phyloP scores from a whole-genome alignment of 2,113 vertebrate species.

The Vulpes vulpes region DNA sequence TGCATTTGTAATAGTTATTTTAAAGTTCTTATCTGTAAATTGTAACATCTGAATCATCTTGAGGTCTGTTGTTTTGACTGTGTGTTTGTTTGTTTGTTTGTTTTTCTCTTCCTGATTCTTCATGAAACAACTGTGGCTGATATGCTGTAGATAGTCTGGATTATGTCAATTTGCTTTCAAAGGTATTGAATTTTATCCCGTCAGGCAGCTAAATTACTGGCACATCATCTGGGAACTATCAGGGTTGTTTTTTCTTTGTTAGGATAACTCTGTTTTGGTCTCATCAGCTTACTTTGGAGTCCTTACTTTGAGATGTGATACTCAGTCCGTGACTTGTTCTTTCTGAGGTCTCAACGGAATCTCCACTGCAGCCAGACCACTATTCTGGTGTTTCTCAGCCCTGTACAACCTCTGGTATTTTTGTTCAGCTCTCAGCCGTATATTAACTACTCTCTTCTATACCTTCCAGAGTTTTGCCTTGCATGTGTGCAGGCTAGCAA shows the following conservation, averaged over 20 bases:
- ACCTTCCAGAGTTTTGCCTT: background rate
- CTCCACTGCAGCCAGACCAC: too few relatives aligned
- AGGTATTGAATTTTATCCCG: slow-evolving; percentile 53
- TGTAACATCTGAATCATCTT: slow-evolving; percentile 28
- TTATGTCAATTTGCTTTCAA: slow-evolving; percentile 61
- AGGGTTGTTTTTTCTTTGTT: background rate
- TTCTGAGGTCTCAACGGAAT: background rate
- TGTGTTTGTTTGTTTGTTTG: background rate
- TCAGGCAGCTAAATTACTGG: slow-evolving; percentile 35
- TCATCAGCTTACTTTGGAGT: background rate
- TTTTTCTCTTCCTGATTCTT: background rate
- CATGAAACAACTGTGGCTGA: background rate
- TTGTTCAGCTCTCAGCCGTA: background rate
- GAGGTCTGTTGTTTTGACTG: background rate
- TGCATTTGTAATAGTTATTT: background rate
- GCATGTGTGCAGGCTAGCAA: background rate
- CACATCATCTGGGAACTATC: background rate
- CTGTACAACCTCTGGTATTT: background rate
- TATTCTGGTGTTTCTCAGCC: background rate
- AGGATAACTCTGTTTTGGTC: background rate
- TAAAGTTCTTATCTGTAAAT: background rate
- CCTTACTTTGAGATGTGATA: background rate
- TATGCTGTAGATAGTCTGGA: background rate
- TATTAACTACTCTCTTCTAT: background rate
- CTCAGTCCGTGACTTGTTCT: background rate